Evolutionary conservation across 1,140 invertebrate species (phyloP), one percentile per base, ranked within the genome.

Genomic region (Drosophila tani): DNA sequence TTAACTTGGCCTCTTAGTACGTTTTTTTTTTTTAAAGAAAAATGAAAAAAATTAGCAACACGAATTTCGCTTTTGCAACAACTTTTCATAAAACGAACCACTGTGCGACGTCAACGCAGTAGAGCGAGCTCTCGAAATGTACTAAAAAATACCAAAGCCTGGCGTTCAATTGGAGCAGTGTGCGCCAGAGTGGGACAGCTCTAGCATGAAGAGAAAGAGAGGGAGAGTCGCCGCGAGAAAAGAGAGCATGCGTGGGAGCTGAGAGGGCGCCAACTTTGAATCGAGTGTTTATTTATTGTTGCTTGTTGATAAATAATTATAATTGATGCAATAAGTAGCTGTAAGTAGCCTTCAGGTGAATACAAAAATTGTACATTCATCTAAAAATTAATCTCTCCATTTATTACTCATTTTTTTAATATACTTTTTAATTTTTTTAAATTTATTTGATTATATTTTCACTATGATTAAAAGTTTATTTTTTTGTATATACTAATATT

Each of bases 191-290:
- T 19, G 67, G 35, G 63, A 69, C 29, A 47, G 46, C 47, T 46
- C 32, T 46, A 45, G 14, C 2, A 9, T 11, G 1, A 11, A 17
- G 21, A 59, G 35, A 51, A 50, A 62, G 55, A 58, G 53, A 64
- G 3, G 47, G 7, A 15, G 7, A 58, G 17, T 7, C 14, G n/a
- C 3, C 2, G 12, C 2, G 3, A 24, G 38, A 62, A 27, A n/a
- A n/a, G 27, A 62, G 68, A 63, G 15, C 63, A 50, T 64, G 58
- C 55, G 57, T 40, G 51, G 46, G 41, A 50, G 24, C n/a, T 35
- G 19, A 59, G 43, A 50, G 46, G 58, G 71, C 81, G 81, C 81
- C 63, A 80, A 77, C 12, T 74, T 80, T 80, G 8, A 79, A 79
- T 21, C 2, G 3, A 49, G 40, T 46, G 58, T 64, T 66, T 38